These are phyloP conservation scores for Cantharis nigra DNA, from an alignment of 2,888 invertebrate species.

Conservation along the genomic window DNA sequence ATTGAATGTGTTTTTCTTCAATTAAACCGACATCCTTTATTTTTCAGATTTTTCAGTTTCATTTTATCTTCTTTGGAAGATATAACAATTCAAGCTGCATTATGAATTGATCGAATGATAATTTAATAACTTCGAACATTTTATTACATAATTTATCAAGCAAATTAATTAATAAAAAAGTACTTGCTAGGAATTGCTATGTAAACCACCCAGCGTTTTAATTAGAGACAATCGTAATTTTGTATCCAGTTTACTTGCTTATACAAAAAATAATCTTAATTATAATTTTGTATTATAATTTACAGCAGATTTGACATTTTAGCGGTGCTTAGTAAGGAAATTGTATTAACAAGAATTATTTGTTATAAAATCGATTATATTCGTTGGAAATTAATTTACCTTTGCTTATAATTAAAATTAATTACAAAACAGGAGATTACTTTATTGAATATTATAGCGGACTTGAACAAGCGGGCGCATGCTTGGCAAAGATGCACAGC, in stretches of 20 bases:
- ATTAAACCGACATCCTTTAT: too few species aligned
- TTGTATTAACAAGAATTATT: background rate
- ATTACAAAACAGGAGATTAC: background rate
- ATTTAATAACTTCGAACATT: background rate
- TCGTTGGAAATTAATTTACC: background rate
- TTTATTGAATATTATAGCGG: background rate
- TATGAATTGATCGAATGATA: background rate
- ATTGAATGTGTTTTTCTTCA: background rate
- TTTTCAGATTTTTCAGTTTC: background rate
- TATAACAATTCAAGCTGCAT: background rate
- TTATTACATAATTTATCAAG: background rate
- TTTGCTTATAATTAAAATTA: background rate
- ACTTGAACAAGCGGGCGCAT: slow-evolving; percentile 30
- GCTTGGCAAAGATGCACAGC: slow-evolving; percentile 39
- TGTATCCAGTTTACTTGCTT: background rate
- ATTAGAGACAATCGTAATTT: background rate
- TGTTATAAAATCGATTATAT: background rate
- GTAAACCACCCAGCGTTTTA: background rate
- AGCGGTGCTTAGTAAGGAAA: background rate
- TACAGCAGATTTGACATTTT: background rate
- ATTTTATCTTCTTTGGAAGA: too few species aligned
- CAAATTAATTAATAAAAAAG: background rate
- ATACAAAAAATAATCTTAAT: background rate
- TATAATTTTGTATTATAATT: background rate
- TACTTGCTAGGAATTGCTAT: background rate